Evolutionary conservation across 2,797 vertebrate species (phyloP).

Genomic region (Scleropages formosus): DNA sequence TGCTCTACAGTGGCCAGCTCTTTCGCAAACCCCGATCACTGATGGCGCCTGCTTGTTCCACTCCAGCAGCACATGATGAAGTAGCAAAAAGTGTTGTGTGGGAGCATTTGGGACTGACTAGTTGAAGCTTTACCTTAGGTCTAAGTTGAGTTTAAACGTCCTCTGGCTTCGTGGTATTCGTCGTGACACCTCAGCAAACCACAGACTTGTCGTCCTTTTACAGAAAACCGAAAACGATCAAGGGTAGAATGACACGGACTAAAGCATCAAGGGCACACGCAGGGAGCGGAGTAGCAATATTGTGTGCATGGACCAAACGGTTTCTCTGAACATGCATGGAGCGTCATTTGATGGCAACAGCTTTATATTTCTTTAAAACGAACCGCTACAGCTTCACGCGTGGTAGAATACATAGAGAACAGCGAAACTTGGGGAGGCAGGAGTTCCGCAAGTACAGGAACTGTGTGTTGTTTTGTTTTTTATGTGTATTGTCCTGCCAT

Average conservation of each 20-base stretch:
- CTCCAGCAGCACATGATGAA: background rate
- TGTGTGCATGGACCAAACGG: slow-evolving; percentile 26
- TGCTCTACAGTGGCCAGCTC: background rate
- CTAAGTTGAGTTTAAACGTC: background rate
- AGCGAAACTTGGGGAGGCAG: slow-evolving; percentile 11
- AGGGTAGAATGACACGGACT: background rate
- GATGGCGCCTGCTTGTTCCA: background rate
- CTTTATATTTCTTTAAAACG: background rate
- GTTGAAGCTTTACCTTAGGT: background rate
- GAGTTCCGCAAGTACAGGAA: slow-evolving; percentile 12
- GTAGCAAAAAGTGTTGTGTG: slow-evolving; percentile 2
- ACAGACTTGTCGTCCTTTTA: background rate
- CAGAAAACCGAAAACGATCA: background rate
- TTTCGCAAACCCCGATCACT: background rate
- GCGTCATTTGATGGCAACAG: background rate
- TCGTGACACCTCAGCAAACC: background rate
- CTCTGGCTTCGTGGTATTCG: background rate
- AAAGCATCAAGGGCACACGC: background rate
- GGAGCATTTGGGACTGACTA: background rate
- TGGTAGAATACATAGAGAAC: slow-evolving; percentile 15
- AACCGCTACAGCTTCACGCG: background rate
- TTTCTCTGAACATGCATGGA: background rate
- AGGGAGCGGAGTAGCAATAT: slow-evolving; percentile 10
- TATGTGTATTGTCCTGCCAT: slow-evolving; percentile 26
- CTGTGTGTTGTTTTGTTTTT: slow-evolving; percentile 1